Evolutionary conservation across 2,113 vertebrate genomes (phyloP).

Genomic region (Centropus bengalensis): DNA sequence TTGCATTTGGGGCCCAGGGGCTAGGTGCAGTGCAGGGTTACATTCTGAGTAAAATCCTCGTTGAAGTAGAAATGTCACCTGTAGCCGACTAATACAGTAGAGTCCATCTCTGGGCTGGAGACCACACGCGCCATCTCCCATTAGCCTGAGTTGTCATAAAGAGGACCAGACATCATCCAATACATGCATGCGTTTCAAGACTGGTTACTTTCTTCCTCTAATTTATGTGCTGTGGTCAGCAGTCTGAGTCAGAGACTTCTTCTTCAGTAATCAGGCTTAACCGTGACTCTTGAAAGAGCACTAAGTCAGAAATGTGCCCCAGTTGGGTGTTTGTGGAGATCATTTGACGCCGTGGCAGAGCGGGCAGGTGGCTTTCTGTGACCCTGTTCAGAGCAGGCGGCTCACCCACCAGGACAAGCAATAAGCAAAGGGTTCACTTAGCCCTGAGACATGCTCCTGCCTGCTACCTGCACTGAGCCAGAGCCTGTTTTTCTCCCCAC

Average conservation of each 20-base stretch:
- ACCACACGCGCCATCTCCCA: rapidly evolving
- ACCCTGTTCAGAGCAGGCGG: neutral
- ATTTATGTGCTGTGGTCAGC: neutral
- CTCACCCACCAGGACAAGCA: neutral
- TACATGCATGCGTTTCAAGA: rapidly evolving
- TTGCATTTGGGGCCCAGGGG: neutral
- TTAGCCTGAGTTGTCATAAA: rapidly evolving
- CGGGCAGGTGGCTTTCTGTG: neutral
- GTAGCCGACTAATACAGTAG: neutral
- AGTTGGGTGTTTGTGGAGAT: neutral
- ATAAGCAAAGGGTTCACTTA: neutral
- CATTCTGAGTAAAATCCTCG: neutral
- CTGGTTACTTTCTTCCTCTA: neutral
- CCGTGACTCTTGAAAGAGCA: neutral
- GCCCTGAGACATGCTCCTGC: neutral
- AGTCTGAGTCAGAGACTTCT: neutral
- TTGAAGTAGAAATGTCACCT: neutral
- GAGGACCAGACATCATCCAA: neutral
- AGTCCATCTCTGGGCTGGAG: neutral
- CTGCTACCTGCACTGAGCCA: neutral
- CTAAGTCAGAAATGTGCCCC: neutral
- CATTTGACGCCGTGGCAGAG: neutral
- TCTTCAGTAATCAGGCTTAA: neutral
- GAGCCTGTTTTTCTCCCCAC: neutral
- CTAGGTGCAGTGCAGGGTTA: neutral